Conservation (phyloP, 2,888 invertebrate species). For the Steromphala cineraria region DNA sequence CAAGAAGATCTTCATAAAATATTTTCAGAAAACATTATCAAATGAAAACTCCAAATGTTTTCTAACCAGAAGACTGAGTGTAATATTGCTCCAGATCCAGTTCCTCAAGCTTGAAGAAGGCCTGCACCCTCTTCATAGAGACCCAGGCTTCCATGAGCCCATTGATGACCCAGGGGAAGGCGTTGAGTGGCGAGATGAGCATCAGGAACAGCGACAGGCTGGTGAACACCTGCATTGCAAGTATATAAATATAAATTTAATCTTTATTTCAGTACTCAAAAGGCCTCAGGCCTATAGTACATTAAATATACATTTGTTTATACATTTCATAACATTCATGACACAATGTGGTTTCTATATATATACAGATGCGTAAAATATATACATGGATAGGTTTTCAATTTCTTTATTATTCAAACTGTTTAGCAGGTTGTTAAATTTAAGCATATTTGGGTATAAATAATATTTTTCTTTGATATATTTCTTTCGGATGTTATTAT, state of each 20-base stretch:
- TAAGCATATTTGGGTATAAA: too few relatives aligned
- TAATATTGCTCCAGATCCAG: constrained; percentile 82
- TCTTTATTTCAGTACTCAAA: too few relatives aligned
- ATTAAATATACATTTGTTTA: too few relatives aligned
- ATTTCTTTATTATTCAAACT: too few relatives aligned
- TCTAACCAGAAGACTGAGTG: constrained; percentile 41
- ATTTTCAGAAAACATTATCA: background rate
- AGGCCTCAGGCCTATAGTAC: too few relatives aligned
- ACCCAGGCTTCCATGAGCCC: constrained; percentile 97
- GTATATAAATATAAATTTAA: background rate
- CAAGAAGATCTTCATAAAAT: background rate
- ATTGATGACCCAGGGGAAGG: constrained; percentile 98
- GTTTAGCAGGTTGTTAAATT: too few relatives aligned
- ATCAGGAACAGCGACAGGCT: constrained; percentile 95
- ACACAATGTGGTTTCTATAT: too few relatives aligned
- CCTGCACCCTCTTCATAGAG: constrained; percentile 90
- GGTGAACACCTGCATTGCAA: constrained; percentile 84
- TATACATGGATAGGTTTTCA: too few relatives aligned
- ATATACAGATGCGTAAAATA: too few relatives aligned
- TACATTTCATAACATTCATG: too few relatives aligned
- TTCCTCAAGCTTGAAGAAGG: constrained; percentile 77
- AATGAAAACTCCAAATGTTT: background rate
- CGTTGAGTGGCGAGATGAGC: constrained; percentile 95
- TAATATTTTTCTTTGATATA: too few relatives aligned
- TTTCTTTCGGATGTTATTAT: too few relatives aligned